A percentile compares a stretch with the other conserved stretches of the same genome.
These are phyloP conservation scores for Acleris laterana DNA, from an alignment of 2,888 invertebrate species.

Conservation along the genomic window DNA sequence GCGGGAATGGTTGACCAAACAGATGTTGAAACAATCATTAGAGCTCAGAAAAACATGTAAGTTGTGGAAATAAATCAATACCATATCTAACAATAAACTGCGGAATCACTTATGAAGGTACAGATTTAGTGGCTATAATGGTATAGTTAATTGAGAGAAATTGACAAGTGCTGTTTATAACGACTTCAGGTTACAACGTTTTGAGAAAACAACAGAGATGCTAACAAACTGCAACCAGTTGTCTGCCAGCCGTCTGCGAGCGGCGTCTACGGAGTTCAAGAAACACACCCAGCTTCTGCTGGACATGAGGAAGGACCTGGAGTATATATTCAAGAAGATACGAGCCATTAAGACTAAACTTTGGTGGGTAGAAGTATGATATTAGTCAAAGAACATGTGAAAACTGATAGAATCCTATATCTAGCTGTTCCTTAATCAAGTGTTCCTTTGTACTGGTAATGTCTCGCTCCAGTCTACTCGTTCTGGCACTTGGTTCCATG, in stretches of 20 bases:
- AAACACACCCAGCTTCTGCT: slow-evolving; percentile 93
- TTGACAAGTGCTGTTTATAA: no score
- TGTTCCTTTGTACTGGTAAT: no score
- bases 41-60: slow-evolving; percentile 97
- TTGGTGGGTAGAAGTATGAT: slow-evolving; percentile 64
- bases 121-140: no score
- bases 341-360: slow-evolving; percentile 92
- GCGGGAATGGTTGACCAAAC: slow-evolving; percentile 96
- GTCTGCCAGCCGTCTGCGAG: slow-evolving; percentile 94
- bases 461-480: no score
- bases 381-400: no score
- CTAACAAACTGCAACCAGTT: slow-evolving; percentile 97
- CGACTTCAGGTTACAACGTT: slow-evolving; percentile 92
- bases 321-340: slow-evolving; percentile 96
- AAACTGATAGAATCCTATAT: no score
- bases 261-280: slow-evolving; percentile 94
- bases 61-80: slow-evolving; percentile 42
- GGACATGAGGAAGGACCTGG: slow-evolving; percentile 97
- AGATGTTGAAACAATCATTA: slow-evolving; percentile 94
- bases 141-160: no score
- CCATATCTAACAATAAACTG: background rate
- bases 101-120: background rate
- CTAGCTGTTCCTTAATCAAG: no score
- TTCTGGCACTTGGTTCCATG: no score
- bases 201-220: slow-evolving; percentile 99